Evolutionary conservation across 2,797 vertebrate species (phyloP), one percentile per base, ranked within the genome.

Genomic region (Bryconaethiops microstoma): DNA sequence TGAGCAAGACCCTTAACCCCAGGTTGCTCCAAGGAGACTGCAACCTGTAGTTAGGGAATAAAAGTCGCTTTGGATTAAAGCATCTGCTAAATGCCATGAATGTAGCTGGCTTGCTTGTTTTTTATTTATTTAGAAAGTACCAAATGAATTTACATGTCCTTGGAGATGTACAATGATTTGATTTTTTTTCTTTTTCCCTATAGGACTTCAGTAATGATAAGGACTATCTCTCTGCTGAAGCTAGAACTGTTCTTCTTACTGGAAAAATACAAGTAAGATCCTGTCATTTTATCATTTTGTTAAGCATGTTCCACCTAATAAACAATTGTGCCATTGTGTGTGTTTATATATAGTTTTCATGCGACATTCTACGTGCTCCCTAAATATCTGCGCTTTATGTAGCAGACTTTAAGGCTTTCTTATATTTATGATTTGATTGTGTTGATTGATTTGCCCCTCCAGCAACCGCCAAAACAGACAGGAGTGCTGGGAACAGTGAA

Each of bases 181-280:
- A 73, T 35, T 17, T 9, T 40, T 19, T 57, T 55, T 78, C 45
- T 23, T 23, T 54, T 82, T 0, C 9, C 77, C 42, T 74, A 35
- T 89, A 99, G 98, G 97, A 99, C 74, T 97, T 97, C 88, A 93
- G 94, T 91, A 99, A 99, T 74, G 97, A 99, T 86, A 99, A 96
- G 88, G 97, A 96, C 88, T 99, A 98, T 76, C 93, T 99, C 88
- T 93, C 93, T 54, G 92, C 96, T 90, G 97, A 99, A 81, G 96
- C 95, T 68, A 96, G 95, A 90, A 95, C 96, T 86, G 92, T 96
- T 91, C 94, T 99, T 68, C 93, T 99, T 87, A 98, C 96, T 76
- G 98, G 98, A 91, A 99, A 99, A 96, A 98, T 99, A 95, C 83
- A 80, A 82, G 86, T 87, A 52, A 42, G 70, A 5, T 62, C 25